These are phyloP conservation scores for Oreohelix idahoensis DNA, from an alignment of 1,140 invertebrate species.

Conservation along the genomic window DNA sequence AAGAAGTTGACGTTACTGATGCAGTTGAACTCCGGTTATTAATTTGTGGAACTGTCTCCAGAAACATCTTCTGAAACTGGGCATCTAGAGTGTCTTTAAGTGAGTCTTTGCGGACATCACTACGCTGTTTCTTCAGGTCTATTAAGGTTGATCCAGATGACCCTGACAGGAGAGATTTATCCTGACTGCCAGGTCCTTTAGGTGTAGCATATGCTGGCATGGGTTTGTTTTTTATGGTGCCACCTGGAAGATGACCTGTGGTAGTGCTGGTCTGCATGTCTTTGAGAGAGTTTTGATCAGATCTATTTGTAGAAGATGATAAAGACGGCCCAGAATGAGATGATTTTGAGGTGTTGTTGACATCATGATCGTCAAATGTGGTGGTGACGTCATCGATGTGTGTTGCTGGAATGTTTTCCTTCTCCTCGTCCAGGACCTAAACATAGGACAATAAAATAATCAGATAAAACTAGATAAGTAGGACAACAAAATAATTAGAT, in stretches of 20 bases:
- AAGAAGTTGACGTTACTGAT: background rate
- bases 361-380: constrained; percentile 52
- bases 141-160: constrained; percentile 28
- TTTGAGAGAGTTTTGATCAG: constrained; percentile 32
- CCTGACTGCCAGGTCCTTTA: background rate
- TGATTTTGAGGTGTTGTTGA: background rate
- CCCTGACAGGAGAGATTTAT: background rate
- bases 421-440: constrained; percentile 63
- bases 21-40: background rate
- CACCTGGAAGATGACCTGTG: background rate
- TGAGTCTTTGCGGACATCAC: constrained; percentile 42
- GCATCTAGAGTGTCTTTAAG: constrained; percentile 46
- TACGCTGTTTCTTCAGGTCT: constrained; percentile 52
- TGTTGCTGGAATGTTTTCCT: constrained; percentile 58
- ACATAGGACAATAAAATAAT: constrained; percentile 22
- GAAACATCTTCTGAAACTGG: constrained; percentile 61
- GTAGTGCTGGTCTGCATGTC: background rate
- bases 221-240: background rate
- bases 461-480: no score
- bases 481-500: background rate
- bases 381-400: constrained; percentile 66
- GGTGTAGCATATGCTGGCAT: background rate
- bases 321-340: background rate
- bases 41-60: constrained; percentile 45
- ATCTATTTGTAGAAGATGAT: constrained; percentile 13